Conservation (phyloP, 2,888 invertebrate species). For the Yponomeuta sedellus region DNA sequence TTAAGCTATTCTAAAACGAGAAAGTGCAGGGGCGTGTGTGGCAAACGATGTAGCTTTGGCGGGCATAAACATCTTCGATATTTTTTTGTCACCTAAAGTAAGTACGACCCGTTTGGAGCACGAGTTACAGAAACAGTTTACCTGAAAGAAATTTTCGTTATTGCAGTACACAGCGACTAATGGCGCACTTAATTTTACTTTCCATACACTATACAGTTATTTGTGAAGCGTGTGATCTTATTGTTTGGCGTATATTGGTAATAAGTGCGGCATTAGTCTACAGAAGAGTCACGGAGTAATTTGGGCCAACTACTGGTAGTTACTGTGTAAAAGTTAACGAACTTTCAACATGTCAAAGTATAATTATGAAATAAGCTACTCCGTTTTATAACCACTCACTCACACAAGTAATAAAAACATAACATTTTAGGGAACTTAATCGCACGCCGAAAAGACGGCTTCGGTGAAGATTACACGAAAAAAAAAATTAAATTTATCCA, state of each 20-base stretch:
- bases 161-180: conserved; percentile 18
- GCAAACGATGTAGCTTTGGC: conserved; percentile 71
- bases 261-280: conserved; percentile 31
- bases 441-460: too few species aligned
- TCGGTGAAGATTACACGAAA: too few species aligned
- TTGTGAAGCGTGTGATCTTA: neutral
- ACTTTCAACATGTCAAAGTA: neutral
- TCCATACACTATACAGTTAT: neutral
- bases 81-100: neutral
- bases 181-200: conserved; percentile 20
- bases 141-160: conserved; percentile 15
- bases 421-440: too few species aligned
- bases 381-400: conserved; percentile 21
- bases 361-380: neutral
- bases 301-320: neutral
- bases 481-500: too few species aligned
- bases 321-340: neutral
- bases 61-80: conserved; percentile 52
- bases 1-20: neutral
- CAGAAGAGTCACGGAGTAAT: conserved; percentile 35
- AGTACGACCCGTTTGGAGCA: conserved; percentile 2
- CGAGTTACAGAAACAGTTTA: conserved; percentile 15
- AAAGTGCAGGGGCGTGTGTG: conserved; percentile 50
- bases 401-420: neutral
- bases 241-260: conserved; percentile 21